Base-by-base conservation (phyloP, 1,140 invertebrate genomes). In the Drosophila bifasciata region DNA sequence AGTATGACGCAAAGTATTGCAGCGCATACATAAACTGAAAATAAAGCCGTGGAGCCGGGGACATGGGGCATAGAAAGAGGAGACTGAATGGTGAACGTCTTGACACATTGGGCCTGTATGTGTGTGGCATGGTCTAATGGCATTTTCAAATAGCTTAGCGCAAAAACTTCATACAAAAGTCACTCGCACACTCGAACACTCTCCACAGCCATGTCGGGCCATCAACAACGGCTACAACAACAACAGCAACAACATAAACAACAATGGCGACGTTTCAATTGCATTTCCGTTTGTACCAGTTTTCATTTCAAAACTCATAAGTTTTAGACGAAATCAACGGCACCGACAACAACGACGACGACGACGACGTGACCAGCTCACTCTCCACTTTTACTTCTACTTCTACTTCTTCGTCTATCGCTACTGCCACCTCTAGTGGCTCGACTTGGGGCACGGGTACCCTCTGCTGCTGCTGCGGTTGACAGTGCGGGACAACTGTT, bases 301-400 rank as follows among this genome's bases (percentile, higher is more conserved):
- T 88, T 88, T 88, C 83, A 79, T 88, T 88, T 89, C 83, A 88
- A 88, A 88, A 88, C 84, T 88, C 84, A 88, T 88, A 88, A 88
- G 83, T 88, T 88, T 86, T 60, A 70, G 81, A 80, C 71, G 78
- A 86, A 80, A 63, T 61, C 79, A 49, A 66, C 79, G 46, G 44
- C 70, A 39, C 28, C 59, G 41, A 63, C 66, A 40, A 63, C 43
- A 17, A 40, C 46, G 43, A 40, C 45, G 48, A 55, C 39, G 68
- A 55, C 63, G 63, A 63, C 76, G 70, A 88, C 78, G 84, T 88
- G 83, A 88, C 83, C 83, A 88, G 74, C 62, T 74, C 62, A 32
- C 64, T 68, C 43, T 32, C 28, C 8, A 32, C 6, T 25, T 25
- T 7, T 25, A 7, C 64, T 44, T 56, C 64, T 68, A 23, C 49